Evolutionary conservation across 2,888 invertebrate genomes (phyloP).

Genomic region (Mythimna impura): DNA sequence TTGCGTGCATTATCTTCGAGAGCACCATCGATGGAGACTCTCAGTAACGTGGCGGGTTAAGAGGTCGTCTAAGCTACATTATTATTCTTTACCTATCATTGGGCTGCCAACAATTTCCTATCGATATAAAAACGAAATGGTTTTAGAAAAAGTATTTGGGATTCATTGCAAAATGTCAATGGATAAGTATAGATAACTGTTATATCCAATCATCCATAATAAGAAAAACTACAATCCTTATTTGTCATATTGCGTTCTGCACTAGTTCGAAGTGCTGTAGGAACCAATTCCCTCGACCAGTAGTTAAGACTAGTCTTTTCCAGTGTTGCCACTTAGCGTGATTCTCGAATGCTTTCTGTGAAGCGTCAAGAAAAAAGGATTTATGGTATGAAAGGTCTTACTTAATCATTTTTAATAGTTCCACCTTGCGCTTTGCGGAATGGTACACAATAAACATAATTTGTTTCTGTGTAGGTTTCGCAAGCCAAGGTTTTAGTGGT

Average conservation of each 20-base stretch:
- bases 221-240: constrained; percentile 43
- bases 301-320: constrained; percentile 46
- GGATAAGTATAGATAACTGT: not conserved
- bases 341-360: constrained; percentile 41
- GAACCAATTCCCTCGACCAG: constrained; percentile 54
- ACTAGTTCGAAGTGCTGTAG: constrained; percentile 47
- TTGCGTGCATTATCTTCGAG: constrained; percentile 65
- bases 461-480: constrained; percentile 14
- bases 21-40: constrained; percentile 64
- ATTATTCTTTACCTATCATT: constrained; percentile 39
- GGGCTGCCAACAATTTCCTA: constrained; percentile 26
- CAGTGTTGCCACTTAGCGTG: constrained; percentile 42
- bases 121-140: constrained; percentile 17
- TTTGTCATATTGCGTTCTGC: constrained; percentile 32
- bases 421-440: constrained; percentile 32
- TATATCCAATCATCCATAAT: not conserved
- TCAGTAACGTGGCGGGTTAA: constrained; percentile 74
- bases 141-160: constrained; percentile 6
- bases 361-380: constrained; percentile 32
- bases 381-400: constrained; percentile 25
- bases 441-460: constrained; percentile 10
- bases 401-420: constrained; percentile 39
- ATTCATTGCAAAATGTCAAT: constrained; percentile 27
- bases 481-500: constrained; percentile 16
- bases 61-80: constrained; percentile 63